Conservation (phyloP, 1,140 invertebrate species). For the Arctopsyche grandis region DNA sequence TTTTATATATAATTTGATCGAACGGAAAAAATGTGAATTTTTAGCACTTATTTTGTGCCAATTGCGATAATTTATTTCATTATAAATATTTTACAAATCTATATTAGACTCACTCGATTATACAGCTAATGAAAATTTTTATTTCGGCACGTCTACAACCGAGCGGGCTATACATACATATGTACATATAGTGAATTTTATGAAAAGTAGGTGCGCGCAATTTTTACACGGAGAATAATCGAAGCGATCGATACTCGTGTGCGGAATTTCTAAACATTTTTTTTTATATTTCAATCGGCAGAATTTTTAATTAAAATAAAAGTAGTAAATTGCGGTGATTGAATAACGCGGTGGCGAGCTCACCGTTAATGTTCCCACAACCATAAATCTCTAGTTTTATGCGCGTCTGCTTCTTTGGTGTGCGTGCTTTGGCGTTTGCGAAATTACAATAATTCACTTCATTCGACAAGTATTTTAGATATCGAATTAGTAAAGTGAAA, state of each 20-base stretch:
- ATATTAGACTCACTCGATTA: background rate
- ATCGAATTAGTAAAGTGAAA: slow-evolving; percentile 12
- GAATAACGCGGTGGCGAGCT: slow-evolving; percentile 12
- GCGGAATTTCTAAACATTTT: background rate
- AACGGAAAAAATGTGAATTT: background rate
- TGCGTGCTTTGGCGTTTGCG: background rate
- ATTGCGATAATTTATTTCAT: background rate
- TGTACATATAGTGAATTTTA: background rate
- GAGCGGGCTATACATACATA: background rate
- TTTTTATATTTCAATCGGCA: slow-evolving; percentile 7
- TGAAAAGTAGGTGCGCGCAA: background rate
- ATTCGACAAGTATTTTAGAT: slow-evolving; percentile 33
- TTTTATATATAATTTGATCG: slow-evolving; percentile 3
- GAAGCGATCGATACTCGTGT: no score
- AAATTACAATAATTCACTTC: slow-evolving; percentile 38
- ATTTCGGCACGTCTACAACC: background rate
- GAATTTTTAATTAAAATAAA: slow-evolving; percentile 35
- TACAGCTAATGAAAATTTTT: background rate
- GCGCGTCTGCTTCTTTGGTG: slow-evolving; percentile 9
- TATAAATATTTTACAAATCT: slow-evolving; percentile 3
- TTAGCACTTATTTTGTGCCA: background rate
- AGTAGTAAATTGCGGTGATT: slow-evolving; percentile 18
- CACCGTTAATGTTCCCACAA: slow-evolving; percentile 38
- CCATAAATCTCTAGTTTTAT: slow-evolving; percentile 40
- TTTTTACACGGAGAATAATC: no score